Evolutionary conservation across 2,113 vertebrate genomes (phyloP).

Genomic region (Saimiri boliviensis): DNA sequence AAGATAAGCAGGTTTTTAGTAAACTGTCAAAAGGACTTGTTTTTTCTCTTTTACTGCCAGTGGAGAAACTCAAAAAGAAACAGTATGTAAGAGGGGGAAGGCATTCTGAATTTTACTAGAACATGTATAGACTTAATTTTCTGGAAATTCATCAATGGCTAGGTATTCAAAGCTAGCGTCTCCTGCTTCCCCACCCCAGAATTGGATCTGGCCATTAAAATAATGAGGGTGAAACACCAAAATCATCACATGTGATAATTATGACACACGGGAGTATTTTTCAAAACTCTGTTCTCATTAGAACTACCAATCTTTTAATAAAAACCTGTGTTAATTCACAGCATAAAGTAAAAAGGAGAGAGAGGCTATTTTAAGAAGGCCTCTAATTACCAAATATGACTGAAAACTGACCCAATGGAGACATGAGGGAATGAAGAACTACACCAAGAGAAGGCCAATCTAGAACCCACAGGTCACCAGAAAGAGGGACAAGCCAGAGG

Average conservation of each 20-base stretch:
- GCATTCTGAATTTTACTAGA: not conserved
- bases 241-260: not conserved
- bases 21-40: conserved; percentile 57
- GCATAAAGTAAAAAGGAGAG: not conserved
- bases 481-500: not conserved
- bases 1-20: conserved; percentile 72
- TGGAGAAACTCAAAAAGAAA: not conserved
- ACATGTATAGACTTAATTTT: not conserved
- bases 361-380: not conserved
- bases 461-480: not conserved
- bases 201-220: conserved; percentile 3
- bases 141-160: not conserved
- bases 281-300: not conserved
- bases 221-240: not conserved
- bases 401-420: not conserved
- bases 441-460: not conserved
- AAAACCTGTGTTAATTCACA: not conserved
- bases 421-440: not conserved
- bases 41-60: conserved; percentile 3
- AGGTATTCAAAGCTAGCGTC: not conserved
- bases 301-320: not conserved
- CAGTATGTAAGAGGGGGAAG: not conserved
- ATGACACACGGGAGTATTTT: not conserved
- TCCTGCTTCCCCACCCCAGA: too few species aligned
- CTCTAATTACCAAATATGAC: not conserved